These are phyloP conservation scores for Rhinichthys klamathensis DNA, from an alignment of 2,113 vertebrate genomes.

Conservation along the genomic window DNA sequence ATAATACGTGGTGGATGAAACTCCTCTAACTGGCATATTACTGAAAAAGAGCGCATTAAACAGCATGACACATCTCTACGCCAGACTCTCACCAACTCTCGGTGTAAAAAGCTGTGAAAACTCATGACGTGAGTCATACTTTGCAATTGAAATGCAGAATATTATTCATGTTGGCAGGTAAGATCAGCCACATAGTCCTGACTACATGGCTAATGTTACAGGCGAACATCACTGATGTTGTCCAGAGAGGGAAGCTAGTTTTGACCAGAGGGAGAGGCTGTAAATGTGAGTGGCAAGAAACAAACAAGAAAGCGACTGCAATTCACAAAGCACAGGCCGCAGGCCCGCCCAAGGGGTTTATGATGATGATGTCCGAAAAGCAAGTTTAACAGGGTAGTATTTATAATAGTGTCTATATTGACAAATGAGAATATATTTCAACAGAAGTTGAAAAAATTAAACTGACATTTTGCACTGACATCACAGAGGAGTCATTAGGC, in stretches of 20 bases:
- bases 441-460: neutral
- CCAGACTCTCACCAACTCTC: slow-evolving; percentile 2
- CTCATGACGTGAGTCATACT: slow-evolving; percentile 7
- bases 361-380: neutral
- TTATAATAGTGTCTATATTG: neutral
- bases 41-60: slow-evolving; percentile 31
- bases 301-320: slow-evolving; percentile 15
- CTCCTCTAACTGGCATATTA: slow-evolving; percentile 15
- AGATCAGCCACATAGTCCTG: neutral
- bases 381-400: neutral
- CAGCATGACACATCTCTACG: neutral
- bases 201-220: neutral
- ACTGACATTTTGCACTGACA: neutral
- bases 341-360: neutral
- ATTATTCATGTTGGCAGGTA: neutral
- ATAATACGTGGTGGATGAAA: neutral
- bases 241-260: neutral
- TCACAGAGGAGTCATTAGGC: neutral
- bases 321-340: slow-evolving; percentile 9
- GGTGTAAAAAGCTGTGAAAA: slow-evolving; percentile 14
- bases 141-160: neutral
- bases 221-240: neutral
- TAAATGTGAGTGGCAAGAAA: slow-evolving; percentile 10
- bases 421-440: neutral
- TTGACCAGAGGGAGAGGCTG: neutral